These are phyloP conservation scores for Cyprinodon tularosa DNA, from an alignment of 2,113 vertebrate genomes.

Conservation along the genomic window DNA sequence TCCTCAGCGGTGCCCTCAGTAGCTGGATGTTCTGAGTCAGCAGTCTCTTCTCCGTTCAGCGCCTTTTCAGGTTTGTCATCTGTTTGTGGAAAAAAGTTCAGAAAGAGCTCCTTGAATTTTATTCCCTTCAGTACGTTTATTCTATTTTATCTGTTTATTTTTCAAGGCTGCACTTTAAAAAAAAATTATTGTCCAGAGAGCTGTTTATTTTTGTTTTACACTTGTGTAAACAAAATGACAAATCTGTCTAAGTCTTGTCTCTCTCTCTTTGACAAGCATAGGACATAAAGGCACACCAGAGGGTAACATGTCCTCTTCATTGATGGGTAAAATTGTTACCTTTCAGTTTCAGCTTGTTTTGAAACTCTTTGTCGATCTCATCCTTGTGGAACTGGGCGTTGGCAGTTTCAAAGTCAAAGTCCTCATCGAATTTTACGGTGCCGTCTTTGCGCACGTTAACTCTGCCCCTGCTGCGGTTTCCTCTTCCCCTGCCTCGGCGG, in stretches of 20 bases:
- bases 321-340: conserved; percentile 73
- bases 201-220: too few species aligned
- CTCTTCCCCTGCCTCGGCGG: conserved; percentile 87
- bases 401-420: conserved; percentile 98
- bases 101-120: neutral
- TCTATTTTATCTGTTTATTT: too few species aligned
- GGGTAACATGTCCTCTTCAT: neutral
- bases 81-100: conserved; percentile 49
- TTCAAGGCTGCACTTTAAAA: too few species aligned
- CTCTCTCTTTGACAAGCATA: too few species aligned
- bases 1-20: conserved; percentile 87
- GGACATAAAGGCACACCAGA: too few species aligned
- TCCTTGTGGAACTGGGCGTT: conserved; percentile 99
- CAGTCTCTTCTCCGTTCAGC: conserved; percentile 90
- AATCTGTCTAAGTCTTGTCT: too few species aligned
- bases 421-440: conserved; percentile 98
- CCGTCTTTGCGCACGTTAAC: conserved; percentile 90
- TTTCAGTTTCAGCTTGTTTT: conserved; percentile 98
- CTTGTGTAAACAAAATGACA: too few species aligned
- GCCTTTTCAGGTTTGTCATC: conserved; percentile 93
- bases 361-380: conserved; percentile 96
- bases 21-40: conserved; percentile 83
- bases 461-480: conserved; percentile 90
- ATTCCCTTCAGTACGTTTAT: too few species aligned
- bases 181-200: too few species aligned